A percentile compares a stretch with the other conserved stretches of the same genome.
Evolutionary conservation across 2,888 invertebrate genomes (phyloP).

Genomic region (Dascillus cervinus): DNA sequence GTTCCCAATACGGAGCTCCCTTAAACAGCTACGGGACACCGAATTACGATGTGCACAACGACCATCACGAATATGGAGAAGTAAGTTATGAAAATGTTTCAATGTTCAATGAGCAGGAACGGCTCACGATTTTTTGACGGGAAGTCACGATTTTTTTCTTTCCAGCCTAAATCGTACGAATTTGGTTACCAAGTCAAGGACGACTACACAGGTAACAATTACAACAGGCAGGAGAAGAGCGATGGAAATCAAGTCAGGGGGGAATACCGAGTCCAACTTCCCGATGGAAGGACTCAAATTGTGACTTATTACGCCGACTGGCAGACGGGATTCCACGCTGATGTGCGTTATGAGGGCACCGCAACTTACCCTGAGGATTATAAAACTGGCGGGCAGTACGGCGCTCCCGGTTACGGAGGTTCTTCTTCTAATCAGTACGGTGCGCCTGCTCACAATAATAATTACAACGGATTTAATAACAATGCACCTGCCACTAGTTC

Average conservation of each 20-base stretch:
- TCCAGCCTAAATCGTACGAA: slow-evolving; percentile 67
- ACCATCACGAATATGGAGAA: slow-evolving; percentile 10
- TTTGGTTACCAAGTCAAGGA: slow-evolving; percentile 76
- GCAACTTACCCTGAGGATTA: slow-evolving; percentile 57
- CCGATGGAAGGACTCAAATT: slow-evolving; percentile 56
- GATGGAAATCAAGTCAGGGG: slow-evolving; percentile 64
- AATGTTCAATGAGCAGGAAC: slow-evolving; percentile 1
- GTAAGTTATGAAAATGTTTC: slow-evolving; percentile 7
- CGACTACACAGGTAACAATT: slow-evolving; percentile 65
- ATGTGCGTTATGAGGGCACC: slow-evolving; percentile 62
- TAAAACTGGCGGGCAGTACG: slow-evolving; percentile 21
- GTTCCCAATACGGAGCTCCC: slow-evolving; percentile 29
- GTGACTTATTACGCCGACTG: slow-evolving; percentile 74
- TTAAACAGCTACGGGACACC: slow-evolving; percentile 27
- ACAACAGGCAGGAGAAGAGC: slow-evolving; percentile 60
- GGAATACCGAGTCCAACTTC: slow-evolving; percentile 53
- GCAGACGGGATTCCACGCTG: slow-evolving; percentile 72
- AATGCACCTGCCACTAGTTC: slow-evolving; percentile 22
- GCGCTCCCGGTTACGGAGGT: slow-evolving; percentile 6
- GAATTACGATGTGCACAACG: slow-evolving; percentile 15
- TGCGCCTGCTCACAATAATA: slow-evolving; percentile 10
- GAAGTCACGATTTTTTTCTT: slow-evolving; percentile 18
- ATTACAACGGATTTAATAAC: neutral
- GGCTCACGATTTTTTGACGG: neutral
- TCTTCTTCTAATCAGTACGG: slow-evolving; percentile 17